These are phyloP conservation scores for Folsomia candida DNA, from an alignment of 2,888 invertebrate genomes.

Conservation along the genomic window DNA sequence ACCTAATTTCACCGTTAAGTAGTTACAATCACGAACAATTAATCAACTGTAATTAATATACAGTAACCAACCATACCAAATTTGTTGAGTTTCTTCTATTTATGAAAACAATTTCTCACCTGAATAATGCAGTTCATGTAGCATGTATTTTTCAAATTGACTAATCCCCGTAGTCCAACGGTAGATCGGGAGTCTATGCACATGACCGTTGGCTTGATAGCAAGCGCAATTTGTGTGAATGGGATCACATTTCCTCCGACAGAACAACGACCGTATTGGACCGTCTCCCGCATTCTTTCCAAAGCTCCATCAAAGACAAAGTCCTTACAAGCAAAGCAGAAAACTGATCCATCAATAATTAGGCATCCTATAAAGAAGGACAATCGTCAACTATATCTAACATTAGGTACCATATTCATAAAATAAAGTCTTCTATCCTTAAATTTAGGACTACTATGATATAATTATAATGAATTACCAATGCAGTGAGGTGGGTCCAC, in stretches of 20 bases:
- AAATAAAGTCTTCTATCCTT: neutral
- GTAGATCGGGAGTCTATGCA: neutral
- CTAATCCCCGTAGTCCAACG: neutral
- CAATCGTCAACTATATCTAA: neutral
- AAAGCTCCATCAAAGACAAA: neutral
- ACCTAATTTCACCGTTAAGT: neutral
- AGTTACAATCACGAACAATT: neutral
- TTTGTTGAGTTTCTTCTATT: too few species aligned
- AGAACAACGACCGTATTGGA: neutral
- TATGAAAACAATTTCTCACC: neutral
- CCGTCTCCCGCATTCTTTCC: neutral
- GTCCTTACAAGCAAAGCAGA: neutral
- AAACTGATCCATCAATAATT: neutral
- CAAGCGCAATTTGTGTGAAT: neutral
- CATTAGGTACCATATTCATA: too few species aligned
- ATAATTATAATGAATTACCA: neutral
- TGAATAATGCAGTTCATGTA: constrained; percentile 4
- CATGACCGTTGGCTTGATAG: neutral
- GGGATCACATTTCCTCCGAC: neutral
- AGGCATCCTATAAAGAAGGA: neutral
- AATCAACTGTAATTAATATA: too few species aligned
- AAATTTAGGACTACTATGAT: neutral
- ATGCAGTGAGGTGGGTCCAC: neutral
- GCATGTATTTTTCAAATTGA: neutral
- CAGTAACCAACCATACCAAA: too few species aligned